Base-by-base conservation (phyloP, 2,888 invertebrate genomes). In the Eupithecia abbreviata region DNA sequence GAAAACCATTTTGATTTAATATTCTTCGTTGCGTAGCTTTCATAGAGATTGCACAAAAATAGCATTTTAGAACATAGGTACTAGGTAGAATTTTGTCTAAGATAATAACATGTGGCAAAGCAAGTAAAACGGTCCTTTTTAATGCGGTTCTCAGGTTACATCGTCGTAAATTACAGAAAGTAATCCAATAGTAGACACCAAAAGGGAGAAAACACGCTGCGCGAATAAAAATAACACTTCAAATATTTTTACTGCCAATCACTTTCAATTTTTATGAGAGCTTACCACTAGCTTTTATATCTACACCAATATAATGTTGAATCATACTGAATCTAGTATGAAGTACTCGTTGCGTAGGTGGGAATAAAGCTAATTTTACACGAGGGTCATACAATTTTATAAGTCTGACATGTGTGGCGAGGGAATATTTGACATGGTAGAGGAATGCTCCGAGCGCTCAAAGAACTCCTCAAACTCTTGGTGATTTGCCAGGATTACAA, bases 351-450 rank as follows among this genome's bases (percentile, higher is more conserved):
- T 80, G 81, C 82, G 81, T 82, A 79, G 81, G 80, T 72, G 71
- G 79, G 43, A 75, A 79, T 79, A 51, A 80, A 78, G 75, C 80
- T 82, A 82, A 80, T 79, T 81, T 82, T 80, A 79, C 71, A 70
- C 74, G 79, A 82, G 77, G 82, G 81, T 78, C 81, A 73, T 80
- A 79, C 82, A 78, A 71, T 81, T 82, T 80, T 82, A 82, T 82
- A 79, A 77, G 73, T 45, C 74, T 47, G 80, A 77, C 80, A 79
- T 80, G 78, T 79, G 77, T 77, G 78, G 71, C 76, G 66, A 76
- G 77, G 75, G 80, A 82, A 81, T 81, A 73, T 77, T 78, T 74
- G 75, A 80, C 75, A 78, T 75, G 79, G 79, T 76, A 78, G 71
- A 74, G 74, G 74, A 65, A 79, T 73, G 67, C 71, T 78, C 73